Evolutionary conservation across 2,888 invertebrate species (phyloP).

Genomic region (Trichacis sp.): DNA sequence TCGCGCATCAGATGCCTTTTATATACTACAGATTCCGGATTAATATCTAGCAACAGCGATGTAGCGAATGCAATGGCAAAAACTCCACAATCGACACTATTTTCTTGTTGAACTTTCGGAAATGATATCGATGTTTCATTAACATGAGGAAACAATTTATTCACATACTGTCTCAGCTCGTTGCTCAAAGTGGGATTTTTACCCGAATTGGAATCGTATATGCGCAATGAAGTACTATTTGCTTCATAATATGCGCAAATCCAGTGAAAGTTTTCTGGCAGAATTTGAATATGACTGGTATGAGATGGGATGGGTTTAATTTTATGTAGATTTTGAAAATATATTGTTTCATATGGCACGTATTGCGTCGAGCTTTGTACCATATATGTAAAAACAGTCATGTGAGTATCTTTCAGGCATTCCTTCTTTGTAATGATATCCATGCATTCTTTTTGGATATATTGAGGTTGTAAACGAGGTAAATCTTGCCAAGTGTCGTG

Average conservation of each 20-base stretch:
- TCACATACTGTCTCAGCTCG: not conserved
- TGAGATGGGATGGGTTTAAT: slow-evolving; percentile 10
- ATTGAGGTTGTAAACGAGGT: too few species aligned
- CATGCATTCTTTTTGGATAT: too few species aligned
- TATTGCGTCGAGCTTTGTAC: slow-evolving; percentile 9
- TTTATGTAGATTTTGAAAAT: slow-evolving; percentile 5
- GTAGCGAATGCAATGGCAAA: not conserved
- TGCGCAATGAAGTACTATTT: not conserved
- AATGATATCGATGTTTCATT: slow-evolving; percentile 5
- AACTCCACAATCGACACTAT: slow-evolving; percentile 1
- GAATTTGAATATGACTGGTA: slow-evolving; percentile 11
- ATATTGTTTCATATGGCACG: slow-evolving; percentile 14
- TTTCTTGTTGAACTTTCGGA: slow-evolving; percentile 9
- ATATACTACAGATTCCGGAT: too few species aligned
- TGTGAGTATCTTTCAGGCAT: slow-evolving; percentile 1
- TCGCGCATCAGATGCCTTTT: too few species aligned
- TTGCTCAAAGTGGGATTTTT: not conserved
- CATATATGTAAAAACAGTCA: slow-evolving; percentile 10
- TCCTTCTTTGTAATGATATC: slow-evolving; percentile 3
- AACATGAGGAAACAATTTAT: not conserved
- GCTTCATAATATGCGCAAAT: not conserved
- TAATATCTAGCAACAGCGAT: too few species aligned
- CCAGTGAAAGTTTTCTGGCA: slow-evolving; percentile 5
- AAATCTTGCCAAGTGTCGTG: too few species aligned
- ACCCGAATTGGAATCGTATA: slow-evolving; percentile 10